Conservation (phyloP, 2,113 vertebrate species). For the Pituophis catenifer region DNA sequence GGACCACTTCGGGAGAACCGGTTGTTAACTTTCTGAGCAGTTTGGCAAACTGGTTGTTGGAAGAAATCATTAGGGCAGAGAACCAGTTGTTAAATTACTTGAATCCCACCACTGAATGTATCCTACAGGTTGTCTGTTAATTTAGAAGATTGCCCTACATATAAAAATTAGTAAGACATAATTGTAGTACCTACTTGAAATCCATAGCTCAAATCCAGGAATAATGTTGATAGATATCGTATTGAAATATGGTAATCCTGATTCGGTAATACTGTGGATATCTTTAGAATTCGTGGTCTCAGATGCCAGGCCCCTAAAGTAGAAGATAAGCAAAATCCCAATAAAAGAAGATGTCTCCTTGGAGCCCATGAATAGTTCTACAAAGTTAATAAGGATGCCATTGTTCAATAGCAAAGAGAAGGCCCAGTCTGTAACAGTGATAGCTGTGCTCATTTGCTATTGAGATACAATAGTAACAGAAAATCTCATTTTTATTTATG, state of each 20-base stretch:
- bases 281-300: background rate
- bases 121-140: background rate
- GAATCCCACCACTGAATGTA: too few species aligned
- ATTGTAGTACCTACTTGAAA: background rate
- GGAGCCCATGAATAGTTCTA: conserved; percentile 59
- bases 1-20: too few species aligned
- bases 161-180: background rate
- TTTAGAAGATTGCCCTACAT: background rate
- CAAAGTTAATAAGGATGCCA: conserved; percentile 49
- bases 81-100: too few species aligned
- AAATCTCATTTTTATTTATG: conserved; percentile 21
- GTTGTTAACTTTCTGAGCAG: too few species aligned
- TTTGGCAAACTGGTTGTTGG: too few species aligned
- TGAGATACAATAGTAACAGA: conserved; percentile 16
- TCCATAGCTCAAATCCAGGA: background rate
- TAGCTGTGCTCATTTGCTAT: conserved; percentile 56
- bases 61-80: too few species aligned
- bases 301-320: conserved; percentile 14
- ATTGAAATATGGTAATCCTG: background rate
- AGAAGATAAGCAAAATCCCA: conserved; percentile 33
- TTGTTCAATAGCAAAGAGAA: conserved; percentile 57
- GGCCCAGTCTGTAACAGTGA: conserved; percentile 47
- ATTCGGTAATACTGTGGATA: background rate
- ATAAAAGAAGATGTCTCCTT: conserved; percentile 41
- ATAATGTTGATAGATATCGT: background rate